phyloP scores from a whole-genome alignment of 2,797 vertebrate genomes.

The Cottoperca gobio region DNA sequence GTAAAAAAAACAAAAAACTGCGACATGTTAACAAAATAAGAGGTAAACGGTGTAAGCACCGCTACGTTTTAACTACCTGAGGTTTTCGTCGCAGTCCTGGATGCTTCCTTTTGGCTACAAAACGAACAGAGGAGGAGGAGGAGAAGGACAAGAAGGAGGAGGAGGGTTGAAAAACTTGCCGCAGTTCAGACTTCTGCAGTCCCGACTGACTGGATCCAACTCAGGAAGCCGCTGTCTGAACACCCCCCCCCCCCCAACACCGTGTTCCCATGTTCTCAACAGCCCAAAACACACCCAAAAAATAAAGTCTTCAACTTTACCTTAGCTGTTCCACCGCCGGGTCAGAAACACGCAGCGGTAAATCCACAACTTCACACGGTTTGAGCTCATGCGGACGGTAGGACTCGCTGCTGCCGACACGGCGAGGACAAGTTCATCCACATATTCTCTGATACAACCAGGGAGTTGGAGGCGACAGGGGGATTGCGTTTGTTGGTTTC shows the following conservation, averaged over 20 bases:
- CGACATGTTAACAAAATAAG: neutral
- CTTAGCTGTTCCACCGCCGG: conserved; percentile 53
- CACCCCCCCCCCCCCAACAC: neutral
- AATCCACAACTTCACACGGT: conserved; percentile 72
- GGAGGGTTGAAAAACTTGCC: conserved; percentile 81
- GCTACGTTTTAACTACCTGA: conserved; percentile 65
- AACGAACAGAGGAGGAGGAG: conserved; percentile 50
- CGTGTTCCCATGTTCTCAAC: neutral
- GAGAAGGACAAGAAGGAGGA: conserved; percentile 50
- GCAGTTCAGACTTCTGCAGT: conserved; percentile 83
- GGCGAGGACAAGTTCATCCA: conserved; percentile 75
- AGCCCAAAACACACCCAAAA: neutral
- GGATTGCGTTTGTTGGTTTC: conserved; percentile 14
- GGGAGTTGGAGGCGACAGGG: conserved; percentile 35
- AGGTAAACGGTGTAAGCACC: neutral
- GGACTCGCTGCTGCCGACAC: conserved; percentile 58
- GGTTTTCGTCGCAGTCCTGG: conserved; percentile 69
- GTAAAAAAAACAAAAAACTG: neutral
- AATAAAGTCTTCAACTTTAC: conserved; percentile 46
- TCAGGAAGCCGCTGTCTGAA: conserved; percentile 59
- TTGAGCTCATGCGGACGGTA: conserved; percentile 57
- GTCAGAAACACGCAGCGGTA: conserved; percentile 42
- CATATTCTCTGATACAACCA: conserved; percentile 48
- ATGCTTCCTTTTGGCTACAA: conserved; percentile 70
- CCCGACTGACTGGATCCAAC: conserved; percentile 57